Conservation (phyloP, 2,888 invertebrate genomes). For the Drosophila antonietae region DNA sequence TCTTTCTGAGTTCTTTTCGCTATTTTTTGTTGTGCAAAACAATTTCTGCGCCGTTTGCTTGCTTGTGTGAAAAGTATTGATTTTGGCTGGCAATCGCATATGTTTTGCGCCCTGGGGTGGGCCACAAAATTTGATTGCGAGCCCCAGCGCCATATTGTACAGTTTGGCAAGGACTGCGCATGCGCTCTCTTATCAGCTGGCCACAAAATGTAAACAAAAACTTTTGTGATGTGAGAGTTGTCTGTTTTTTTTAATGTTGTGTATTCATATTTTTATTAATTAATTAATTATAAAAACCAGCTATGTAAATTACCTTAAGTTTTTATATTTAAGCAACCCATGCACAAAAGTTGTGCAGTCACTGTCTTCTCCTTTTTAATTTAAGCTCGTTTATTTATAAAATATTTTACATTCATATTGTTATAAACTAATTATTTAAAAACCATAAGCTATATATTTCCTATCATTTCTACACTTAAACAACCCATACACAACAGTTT, state of each 20-base stretch:
- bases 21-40: conserved; percentile 7
- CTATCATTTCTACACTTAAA: too few relatives aligned
- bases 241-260: not conserved
- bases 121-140: conserved; percentile 13
- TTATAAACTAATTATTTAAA: too few relatives aligned
- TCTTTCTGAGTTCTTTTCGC: not conserved
- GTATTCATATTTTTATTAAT: not conserved
- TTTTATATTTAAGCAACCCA: not conserved
- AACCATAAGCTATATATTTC: too few relatives aligned
- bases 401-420: too few relatives aligned
- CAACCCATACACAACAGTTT: not conserved
- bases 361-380: not conserved
- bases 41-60: conserved; percentile 29
- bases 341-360: not conserved
- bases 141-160: conserved; percentile 44
- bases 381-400: too few relatives aligned
- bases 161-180: conserved; percentile 65
- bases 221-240: not conserved
- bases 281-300: not conserved
- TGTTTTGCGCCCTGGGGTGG: conserved; percentile 58
- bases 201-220: conserved; percentile 53
- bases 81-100: conserved; percentile 71
- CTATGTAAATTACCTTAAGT: not conserved
- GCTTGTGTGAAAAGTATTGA: conserved; percentile 69
- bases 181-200: conserved; percentile 68